Base-by-base conservation (phyloP, 2,888 invertebrate genomes). In the Keiferia lycopersicella region DNA sequence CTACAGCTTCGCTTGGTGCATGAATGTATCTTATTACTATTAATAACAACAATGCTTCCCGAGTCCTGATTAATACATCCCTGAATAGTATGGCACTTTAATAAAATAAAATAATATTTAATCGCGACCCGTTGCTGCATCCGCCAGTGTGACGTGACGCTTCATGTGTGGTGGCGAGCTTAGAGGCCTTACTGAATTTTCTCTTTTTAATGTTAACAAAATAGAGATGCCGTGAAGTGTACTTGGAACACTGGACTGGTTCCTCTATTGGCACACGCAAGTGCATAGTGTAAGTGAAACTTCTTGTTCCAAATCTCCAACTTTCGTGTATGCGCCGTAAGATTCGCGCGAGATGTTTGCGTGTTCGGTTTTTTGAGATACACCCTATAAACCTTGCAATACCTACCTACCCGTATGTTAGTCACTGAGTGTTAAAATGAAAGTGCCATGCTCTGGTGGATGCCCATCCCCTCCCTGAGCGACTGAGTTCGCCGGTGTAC, bases 251-350 rank as follows among this genome's bases (percentile, higher is more conserved):
- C 79, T 87, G 81, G 84, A 86, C 84, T 80, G 79, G 90, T 88
- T 89, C 91, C 90, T 82, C 72, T 80, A 91, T 89, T 87, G 85
- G 91, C 91, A 91, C 91, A 91, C 88, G 86, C 84, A 91, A 91
- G 91, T 91, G 91, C 91, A 87, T 86, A 87, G 85, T 86, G 84
- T 89, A 90, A 91, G 87, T 88, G 85, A 90, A 86, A 92, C 91
- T 92, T 92, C 92, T 91, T 92, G 92, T 92, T 92, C 92, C 92
- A 92, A 92, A 92, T 92, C 92, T 92, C 92, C 91, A 88, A 87
- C 86, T 87, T 87, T 85, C 84, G 84, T 87, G 88, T 86, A 86
- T 87, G 84, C 87, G 86, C 88, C 86, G 89, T 64, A 82, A 85
- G 77, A 83, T 78, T 83, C 85, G 87, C 85, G 88, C 85, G 89